Conservation (phyloP, 2,113 vertebrate genomes). For the Natator depressus region DNA sequence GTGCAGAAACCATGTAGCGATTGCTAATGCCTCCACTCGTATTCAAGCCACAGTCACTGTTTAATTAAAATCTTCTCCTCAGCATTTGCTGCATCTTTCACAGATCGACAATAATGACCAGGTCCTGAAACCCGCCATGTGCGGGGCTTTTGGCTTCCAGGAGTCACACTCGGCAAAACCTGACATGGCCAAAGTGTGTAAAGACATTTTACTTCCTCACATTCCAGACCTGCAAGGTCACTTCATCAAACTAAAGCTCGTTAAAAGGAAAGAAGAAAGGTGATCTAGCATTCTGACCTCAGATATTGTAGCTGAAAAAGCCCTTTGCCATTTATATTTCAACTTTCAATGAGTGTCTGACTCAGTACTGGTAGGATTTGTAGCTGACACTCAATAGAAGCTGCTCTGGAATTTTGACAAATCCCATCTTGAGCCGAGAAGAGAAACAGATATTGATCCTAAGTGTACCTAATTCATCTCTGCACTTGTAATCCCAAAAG, state of each 20-base stretch:
- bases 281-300: constrained; percentile 79
- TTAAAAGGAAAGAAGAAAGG: constrained; percentile 81
- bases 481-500: constrained; percentile 89
- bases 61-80: constrained; percentile 55
- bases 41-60: constrained; percentile 47
- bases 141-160: neutral
- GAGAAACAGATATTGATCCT: constrained; percentile 91
- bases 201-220: constrained; percentile 43
- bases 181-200: constrained; percentile 41
- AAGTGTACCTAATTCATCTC: constrained; percentile 91
- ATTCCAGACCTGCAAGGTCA: constrained; percentile 73
- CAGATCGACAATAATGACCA: constrained; percentile 14
- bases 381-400: constrained; percentile 88
- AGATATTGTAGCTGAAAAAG: constrained; percentile 80
- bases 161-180: neutral
- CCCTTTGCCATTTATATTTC: constrained; percentile 84
- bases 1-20: neutral
- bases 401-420: constrained; percentile 88
- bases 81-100: neutral
- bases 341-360: constrained; percentile 83
- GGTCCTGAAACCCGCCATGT: constrained; percentile 22
- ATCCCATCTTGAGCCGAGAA: constrained; percentile 87
- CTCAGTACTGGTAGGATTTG: constrained; percentile 85
- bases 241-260: constrained; percentile 83
- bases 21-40: neutral